Conservation (phyloP, 1,140 invertebrate genomes). For the Saccostrea cuccullata region DNA sequence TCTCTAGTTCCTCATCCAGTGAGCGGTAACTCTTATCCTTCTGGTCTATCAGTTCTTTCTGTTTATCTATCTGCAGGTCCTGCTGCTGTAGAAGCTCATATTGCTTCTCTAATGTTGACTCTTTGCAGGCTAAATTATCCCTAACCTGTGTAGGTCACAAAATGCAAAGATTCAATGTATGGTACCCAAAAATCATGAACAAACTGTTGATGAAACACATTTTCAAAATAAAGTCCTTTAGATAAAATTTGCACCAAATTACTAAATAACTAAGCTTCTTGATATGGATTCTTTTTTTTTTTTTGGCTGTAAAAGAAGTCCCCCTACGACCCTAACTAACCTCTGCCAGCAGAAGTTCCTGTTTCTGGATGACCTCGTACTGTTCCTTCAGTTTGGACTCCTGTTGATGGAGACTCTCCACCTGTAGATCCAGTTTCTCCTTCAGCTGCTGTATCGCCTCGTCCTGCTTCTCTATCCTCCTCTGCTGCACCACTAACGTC, state of each 20-base stretch:
- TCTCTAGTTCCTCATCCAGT: constrained; percentile 37
- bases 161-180: not conserved
- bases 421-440: constrained; percentile 52
- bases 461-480: constrained; percentile 47
- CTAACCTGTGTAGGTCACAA: not conserved
- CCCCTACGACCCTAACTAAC: not conserved
- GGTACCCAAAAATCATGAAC: not conserved
- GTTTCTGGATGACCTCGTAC: constrained; percentile 50
- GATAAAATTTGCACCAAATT: too few relatives aligned
- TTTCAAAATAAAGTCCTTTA: too few relatives aligned
- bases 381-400: constrained; percentile 57
- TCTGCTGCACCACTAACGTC: constrained; percentile 46
- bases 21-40: not conserved
- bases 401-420: constrained; percentile 56
- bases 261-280: too few relatives aligned
- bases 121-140: not conserved
- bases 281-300: too few relatives aligned
- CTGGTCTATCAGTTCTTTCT: constrained; percentile 39
- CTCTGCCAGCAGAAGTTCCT: constrained; percentile 29
- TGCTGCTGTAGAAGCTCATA: constrained; percentile 31
- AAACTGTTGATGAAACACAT: not conserved
- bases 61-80: constrained; percentile 25
- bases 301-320: not conserved
- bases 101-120: constrained; percentile 8
- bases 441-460: constrained; percentile 41